phyloP scores from a whole-genome alignment of 1,140 invertebrate genomes.

The Oryzaephilus surinamensis region DNA sequence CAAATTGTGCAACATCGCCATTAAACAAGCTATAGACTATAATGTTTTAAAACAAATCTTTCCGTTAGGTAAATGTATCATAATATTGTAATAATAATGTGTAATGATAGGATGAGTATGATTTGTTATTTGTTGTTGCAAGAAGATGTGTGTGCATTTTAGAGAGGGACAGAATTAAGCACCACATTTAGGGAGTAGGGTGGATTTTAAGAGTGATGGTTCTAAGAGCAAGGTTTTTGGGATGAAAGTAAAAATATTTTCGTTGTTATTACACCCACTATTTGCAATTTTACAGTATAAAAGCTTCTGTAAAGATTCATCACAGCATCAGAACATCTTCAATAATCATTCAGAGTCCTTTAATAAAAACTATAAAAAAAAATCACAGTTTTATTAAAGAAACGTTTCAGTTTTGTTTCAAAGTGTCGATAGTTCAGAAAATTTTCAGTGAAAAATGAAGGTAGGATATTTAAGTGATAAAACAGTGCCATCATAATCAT shows the following conservation, averaged over 20 bases:
- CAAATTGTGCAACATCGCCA: too few relatives aligned
- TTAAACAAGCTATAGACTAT: too few relatives aligned
- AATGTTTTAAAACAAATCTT: too few relatives aligned
- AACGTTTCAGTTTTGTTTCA: slow-evolving; percentile 4
- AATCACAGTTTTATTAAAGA: slow-evolving; percentile 5
- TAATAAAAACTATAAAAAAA: slow-evolving; percentile 1
- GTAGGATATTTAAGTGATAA: slow-evolving; percentile 16
- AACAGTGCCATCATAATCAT: too few relatives aligned
- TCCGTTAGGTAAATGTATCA: too few relatives aligned
- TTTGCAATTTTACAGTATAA: slow-evolving; percentile 29
- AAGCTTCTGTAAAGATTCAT: slow-evolving; percentile 24
- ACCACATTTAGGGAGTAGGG: too few relatives aligned
- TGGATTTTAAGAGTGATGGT: too few relatives aligned
- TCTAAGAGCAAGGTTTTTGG: slow-evolving; percentile 26
- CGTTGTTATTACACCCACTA: slow-evolving; percentile 29
- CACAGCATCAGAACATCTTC: slow-evolving; percentile 27
- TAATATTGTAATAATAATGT: too few relatives aligned
- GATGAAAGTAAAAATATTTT: slow-evolving; percentile 33
- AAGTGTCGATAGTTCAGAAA: slow-evolving; percentile 4
- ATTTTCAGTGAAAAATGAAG: slow-evolving; percentile 24
- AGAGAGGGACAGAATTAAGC: too few relatives aligned
- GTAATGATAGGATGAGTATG: too few relatives aligned
- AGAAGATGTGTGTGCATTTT: too few relatives aligned
- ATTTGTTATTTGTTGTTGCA: too few relatives aligned
- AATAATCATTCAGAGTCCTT: slow-evolving; percentile 11